Evolutionary conservation across 2,797 vertebrate species (phyloP).

Genomic region (Gadopsis marmoratus): DNA sequence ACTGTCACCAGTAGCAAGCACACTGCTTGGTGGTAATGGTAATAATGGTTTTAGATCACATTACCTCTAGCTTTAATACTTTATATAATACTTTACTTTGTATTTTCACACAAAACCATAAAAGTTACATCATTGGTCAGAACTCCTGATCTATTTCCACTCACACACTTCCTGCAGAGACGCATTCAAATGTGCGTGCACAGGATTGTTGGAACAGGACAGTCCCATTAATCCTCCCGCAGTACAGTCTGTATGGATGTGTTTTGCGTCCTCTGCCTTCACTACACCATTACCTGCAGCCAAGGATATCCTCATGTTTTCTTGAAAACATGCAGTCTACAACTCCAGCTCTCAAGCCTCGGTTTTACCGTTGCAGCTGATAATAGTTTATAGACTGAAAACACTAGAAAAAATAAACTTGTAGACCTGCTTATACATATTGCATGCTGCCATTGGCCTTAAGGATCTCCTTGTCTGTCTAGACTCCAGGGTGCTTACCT

Average conservation of each 20-base stretch:
- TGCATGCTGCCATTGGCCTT: not conserved
- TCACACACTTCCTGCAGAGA: not conserved
- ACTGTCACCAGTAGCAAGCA: not conserved
- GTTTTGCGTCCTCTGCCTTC: not conserved
- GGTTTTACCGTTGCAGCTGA: not conserved
- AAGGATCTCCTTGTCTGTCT: not conserved
- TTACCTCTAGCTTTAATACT: not conserved
- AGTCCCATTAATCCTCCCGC: not conserved
- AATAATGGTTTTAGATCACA: too few species aligned
- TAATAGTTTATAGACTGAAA: not conserved
- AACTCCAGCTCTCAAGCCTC: not conserved
- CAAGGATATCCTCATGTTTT: not conserved
- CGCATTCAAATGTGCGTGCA: not conserved
- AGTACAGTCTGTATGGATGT: not conserved
- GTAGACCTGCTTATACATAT: not conserved
- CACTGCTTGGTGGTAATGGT: too few species aligned
- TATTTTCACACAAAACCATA: not conserved
- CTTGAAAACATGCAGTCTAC: not conserved
- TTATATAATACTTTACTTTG: too few species aligned
- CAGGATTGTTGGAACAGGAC: not conserved
- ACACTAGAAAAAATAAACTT: not conserved
- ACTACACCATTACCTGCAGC: not conserved
- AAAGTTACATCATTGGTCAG: not conserved
- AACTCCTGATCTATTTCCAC: not conserved
- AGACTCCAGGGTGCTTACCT: not conserved